Percentiles rank a stretch among this genome's conserved stretches.
phyloP scores from a whole-genome alignment of 2,888 invertebrate species.

The Micoletzkya japonica region DNA sequence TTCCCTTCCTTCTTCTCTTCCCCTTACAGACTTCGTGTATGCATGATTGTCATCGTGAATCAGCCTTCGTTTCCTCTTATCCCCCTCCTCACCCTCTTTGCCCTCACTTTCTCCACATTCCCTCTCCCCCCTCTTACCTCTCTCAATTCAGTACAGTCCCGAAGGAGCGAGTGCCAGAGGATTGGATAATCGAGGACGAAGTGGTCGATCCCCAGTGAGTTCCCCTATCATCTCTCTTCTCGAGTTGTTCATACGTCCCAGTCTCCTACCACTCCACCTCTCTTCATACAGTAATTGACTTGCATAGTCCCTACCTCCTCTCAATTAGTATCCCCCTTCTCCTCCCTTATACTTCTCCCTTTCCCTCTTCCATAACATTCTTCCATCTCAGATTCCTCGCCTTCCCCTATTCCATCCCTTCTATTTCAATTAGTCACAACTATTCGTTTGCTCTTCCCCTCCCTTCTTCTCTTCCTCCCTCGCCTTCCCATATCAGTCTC shows the following conservation, averaged over 20 bases:
- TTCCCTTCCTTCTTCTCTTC: not conserved
- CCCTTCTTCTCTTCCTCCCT: not conserved
- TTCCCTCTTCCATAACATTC: not conserved
- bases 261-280: not conserved
- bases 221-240: not conserved
- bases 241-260: not conserved
- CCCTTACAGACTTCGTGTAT: not conserved
- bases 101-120: not conserved
- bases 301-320: not conserved
- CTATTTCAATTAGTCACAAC: not conserved
- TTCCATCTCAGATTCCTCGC: not conserved
- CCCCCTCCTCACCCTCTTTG: not conserved
- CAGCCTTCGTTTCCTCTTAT: not conserved
- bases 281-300: not conserved
- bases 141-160: conserved; percentile 48
- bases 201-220: conserved; percentile 53
- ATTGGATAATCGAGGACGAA: conserved; percentile 52
- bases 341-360: not conserved
- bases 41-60: not conserved
- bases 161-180: conserved; percentile 42
- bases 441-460: not conserved
- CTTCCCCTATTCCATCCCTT: not conserved
- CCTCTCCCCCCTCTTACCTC: conserved; percentile 1
- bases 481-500: not conserved
- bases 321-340: not conserved